Base-by-base conservation (phyloP, 2,113 vertebrate genomes). In the Chloroceryle aenea region DNA sequence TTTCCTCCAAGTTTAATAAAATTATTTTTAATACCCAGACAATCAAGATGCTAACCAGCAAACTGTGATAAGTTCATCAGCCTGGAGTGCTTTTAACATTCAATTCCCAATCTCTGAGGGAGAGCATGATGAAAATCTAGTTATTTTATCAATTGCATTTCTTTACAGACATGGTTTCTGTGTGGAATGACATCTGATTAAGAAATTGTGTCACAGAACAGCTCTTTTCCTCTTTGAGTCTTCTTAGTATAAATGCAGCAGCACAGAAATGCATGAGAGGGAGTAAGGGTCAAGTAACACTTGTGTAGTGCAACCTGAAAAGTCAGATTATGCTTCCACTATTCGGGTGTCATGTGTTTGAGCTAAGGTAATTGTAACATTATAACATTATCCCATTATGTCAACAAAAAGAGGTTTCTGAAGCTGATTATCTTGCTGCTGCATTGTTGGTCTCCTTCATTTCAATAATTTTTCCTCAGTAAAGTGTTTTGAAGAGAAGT, bases 351-450 rank as follows among this genome's bases (percentile, higher is more conserved):
- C 52, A 14, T 69, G 50, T 68, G 45, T 90, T 91, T 91, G 76
- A 94, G 67, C 32, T 43, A 36, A 52, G 1, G 9, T 73, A 80
- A 91, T 93, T 80, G 67, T 50, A 71, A 66, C 11, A 55, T 90
- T 80, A 71, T 50, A 71, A 66, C 11, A 55, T 90, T 77, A 86
- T 90, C 59, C 42, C 38, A 27, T 84, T 86, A 83, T 74, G 82
- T 95, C 85, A 85, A 90, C 71, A 91, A 34, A 87, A 91, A 86
- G 58, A 77, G 47, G 30, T 84, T 29, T 90, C 68, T 90, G 67
- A 67, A 88, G 73, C 55, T 77, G 75, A 91, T 93, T 61, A 80
- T 68, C 67, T 94, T 66, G n/a, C 36, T 72, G 30, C n/a, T 91
- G 27, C 14, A 3, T 12, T 62, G 22, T 23, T 55, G n/a, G 6